phyloP scores from a whole-genome alignment of 2,113 vertebrate species.

The Callipepla californica region DNA sequence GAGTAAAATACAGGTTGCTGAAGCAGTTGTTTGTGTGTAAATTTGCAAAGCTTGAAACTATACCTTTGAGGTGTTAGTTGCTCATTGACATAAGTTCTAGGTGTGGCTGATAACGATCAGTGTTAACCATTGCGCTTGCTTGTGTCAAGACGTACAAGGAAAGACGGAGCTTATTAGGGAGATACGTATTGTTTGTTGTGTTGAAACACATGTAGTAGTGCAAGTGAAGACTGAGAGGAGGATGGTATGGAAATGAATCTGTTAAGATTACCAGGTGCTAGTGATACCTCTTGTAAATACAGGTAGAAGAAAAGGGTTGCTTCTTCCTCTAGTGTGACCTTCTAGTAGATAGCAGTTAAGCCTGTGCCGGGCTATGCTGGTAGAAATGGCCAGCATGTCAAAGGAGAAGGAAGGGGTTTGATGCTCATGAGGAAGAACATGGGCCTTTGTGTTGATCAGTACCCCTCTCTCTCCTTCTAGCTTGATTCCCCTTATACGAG shows the following conservation, averaged over 20 bases:
- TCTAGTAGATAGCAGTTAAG: not conserved
- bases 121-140: not conserved
- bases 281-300: not conserved
- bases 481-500: not conserved
- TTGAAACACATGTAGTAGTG: not conserved
- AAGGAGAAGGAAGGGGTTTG: not conserved
- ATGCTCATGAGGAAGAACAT: not conserved
- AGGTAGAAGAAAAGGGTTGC: not conserved
- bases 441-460: not conserved
- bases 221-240: not conserved
- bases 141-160: not conserved
- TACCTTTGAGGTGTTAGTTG: conserved; percentile 20
- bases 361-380: not conserved
- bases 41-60: conserved; percentile 25
- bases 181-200: fast-evolving
- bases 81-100: not conserved
- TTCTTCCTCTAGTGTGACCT: not conserved
- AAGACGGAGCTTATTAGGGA: not conserved
- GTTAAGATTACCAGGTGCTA: not conserved
- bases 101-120: not conserved
- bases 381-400: not conserved
- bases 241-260: not conserved
- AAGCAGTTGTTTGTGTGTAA: not conserved
- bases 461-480: not conserved
- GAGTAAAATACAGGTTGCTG: not conserved